Base-by-base conservation (phyloP, 2,888 invertebrate genomes). In the Drosophila paucipuncta region DNA sequence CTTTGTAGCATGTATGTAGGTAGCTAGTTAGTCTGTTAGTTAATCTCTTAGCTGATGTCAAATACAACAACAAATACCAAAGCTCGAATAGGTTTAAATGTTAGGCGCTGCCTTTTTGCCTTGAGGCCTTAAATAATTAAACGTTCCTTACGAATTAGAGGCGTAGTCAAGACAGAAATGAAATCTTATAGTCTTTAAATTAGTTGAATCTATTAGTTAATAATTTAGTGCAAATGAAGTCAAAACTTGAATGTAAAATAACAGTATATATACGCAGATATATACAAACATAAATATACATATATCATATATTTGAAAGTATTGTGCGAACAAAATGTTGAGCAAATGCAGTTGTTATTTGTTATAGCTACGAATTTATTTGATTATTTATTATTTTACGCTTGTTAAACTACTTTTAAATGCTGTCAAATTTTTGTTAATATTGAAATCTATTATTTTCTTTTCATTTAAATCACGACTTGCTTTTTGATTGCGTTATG, bases 1-100 rank as follows among this genome's bases (percentile, higher is more conserved):
- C 91, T 89, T 91, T 85, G 61, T 78, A 87, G 73, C 73, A 67
- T 64, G 55, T 84, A 82, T 73, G 77, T 75, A 82, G 78, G 78
- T 84, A 82, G 78, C 80, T 75, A 82, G 78, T 82, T 77, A 84
- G 76, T 73, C 41, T 16, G 47, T 25, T 47, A 16, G 41, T 69
- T 72, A 77, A 76, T 43, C 60, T 77, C 50, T 47, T 25, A 43
- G 47, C 43, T 50, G 37, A 73, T 74, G 62, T 78, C 47, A 66
- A 73, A 77, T 68, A 61, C 50, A 33, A 4, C 47, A 47, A 65
- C 57, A 53, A 53, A 53, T 35, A 62, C 25, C 33, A 62, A 53
- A 52, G 35, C 53, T 78, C 64, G 61, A 78, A 76, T 76, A 75
- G 61, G 39, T 47, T 63, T 86, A 74, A 82, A 67, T 54, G 64